Evolutionary conservation across 2,888 invertebrate species (phyloP).

Genomic region (Maniola hyperantus): DNA sequence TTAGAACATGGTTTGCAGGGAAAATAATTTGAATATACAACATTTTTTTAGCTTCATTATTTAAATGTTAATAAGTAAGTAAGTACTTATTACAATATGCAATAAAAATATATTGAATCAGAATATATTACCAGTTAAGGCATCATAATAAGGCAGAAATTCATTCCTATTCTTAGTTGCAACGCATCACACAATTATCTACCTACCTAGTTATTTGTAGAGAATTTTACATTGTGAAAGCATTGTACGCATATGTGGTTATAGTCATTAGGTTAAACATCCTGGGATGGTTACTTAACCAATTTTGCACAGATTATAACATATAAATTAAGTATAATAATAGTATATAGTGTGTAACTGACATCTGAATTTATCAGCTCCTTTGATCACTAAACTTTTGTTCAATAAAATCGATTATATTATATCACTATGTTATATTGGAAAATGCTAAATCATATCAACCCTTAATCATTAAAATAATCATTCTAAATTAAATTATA

Average conservation of each 20-base stretch:
- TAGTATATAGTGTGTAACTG: conserved; percentile 4
- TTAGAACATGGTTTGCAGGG: too few species aligned
- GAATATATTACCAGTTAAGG: too few species aligned
- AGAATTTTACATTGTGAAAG: conserved; percentile 76
- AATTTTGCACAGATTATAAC: conserved; percentile 41
- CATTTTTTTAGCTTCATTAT: too few species aligned
- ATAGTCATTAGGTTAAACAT: conserved; percentile 68
- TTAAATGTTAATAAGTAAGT: too few species aligned
- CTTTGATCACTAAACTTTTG: conserved; percentile 26
- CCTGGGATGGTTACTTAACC: conserved; percentile 61
- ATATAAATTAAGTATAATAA: neutral
- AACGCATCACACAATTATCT: conserved; percentile 59
- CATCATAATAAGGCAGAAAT: too few species aligned
- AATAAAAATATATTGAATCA: too few species aligned
- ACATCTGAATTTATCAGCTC: conserved; percentile 23
- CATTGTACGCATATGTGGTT: conserved; percentile 71
- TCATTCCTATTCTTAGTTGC: too few species aligned
- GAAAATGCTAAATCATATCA: conserved; percentile 49
- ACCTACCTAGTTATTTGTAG: conserved; percentile 77
- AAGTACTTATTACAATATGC: too few species aligned
- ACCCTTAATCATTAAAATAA: conserved; percentile 44
- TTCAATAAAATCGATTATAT: conserved; percentile 40
- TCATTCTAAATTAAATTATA: conserved; percentile 44
- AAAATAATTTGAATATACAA: too few species aligned
- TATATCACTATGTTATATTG: conserved; percentile 27